phyloP scores from a whole-genome alignment of 2,888 invertebrate species.

The Cataglyphis rosenhaueri region DNA sequence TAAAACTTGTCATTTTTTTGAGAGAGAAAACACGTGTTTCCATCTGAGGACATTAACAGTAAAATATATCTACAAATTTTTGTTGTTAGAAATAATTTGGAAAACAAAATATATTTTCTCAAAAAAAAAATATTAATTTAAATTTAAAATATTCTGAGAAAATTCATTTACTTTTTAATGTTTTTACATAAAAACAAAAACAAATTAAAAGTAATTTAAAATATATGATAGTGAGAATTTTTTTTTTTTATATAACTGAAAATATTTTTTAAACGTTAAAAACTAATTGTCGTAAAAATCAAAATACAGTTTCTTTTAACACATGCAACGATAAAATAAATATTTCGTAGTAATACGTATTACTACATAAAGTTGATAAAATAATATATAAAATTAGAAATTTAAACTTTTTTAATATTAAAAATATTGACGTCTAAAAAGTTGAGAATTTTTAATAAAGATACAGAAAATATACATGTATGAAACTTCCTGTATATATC shows the following conservation, averaged over 20 bases:
- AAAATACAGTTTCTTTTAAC: neutral
- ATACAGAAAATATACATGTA: neutral
- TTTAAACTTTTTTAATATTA: neutral
- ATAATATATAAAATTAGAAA: neutral
- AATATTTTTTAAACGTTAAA: neutral
- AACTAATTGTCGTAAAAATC: neutral
- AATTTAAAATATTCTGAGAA: neutral
- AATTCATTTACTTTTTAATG: neutral
- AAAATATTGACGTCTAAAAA: slow-evolving; percentile 2
- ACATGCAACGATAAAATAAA: slow-evolving; percentile 10
- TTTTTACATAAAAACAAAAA: slow-evolving; percentile 7
- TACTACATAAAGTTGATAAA: neutral
- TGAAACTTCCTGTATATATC: slow-evolving; percentile 4
- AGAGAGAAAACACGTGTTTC: neutral
- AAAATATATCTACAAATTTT: neutral
- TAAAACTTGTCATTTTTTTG: neutral
- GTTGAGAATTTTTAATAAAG: slow-evolving; percentile 8
- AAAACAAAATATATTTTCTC: neutral
- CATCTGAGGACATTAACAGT: neutral
- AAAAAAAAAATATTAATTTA: neutral
- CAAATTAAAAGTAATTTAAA: neutral
- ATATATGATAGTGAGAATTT: neutral
- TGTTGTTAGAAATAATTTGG: neutral
- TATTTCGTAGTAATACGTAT: neutral
- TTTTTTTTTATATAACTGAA: neutral